phyloP scores from a whole-genome alignment of 1,140 invertebrate genomes.

The Cepaea nemoralis region DNA sequence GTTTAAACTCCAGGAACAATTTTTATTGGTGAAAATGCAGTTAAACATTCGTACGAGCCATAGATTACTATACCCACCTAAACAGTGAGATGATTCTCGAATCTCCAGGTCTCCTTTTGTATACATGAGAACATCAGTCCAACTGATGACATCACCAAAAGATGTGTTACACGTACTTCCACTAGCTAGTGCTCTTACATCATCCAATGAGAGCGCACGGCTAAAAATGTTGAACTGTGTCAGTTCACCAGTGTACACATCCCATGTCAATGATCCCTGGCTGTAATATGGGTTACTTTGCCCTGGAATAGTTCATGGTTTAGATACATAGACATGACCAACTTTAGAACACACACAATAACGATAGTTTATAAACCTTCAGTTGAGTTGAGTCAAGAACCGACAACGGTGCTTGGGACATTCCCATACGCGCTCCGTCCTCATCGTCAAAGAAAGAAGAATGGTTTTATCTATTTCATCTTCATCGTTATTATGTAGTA shows the following conservation, averaged over 20 bases:
- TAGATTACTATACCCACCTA: slow-evolving; percentile 18
- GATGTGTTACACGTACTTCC: slow-evolving; percentile 33
- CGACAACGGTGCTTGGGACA: too few species aligned
- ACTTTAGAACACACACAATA: too few species aligned
- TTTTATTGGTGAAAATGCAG: too few species aligned
- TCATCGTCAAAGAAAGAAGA: too few species aligned
- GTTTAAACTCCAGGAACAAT: too few species aligned
- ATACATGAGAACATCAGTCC: slow-evolving; percentile 36
- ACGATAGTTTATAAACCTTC: too few species aligned
- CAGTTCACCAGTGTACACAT: slow-evolving; percentile 40
- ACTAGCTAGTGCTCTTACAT: slow-evolving; percentile 29
- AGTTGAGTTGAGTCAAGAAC: too few species aligned
- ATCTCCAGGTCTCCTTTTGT: slow-evolving; percentile 23
- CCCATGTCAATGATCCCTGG: background rate
- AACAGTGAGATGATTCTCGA: slow-evolving; percentile 6
- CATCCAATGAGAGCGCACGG: background rate
- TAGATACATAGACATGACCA: too few species aligned
- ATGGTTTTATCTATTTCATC: too few species aligned
- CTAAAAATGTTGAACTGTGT: slow-evolving; percentile 44
- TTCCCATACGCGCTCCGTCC: too few species aligned
- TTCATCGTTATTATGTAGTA: too few species aligned
- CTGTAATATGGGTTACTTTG: slow-evolving; percentile 24
- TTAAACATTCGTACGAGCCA: too few species aligned
- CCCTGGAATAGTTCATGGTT: slow-evolving; percentile 32
- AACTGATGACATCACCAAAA: slow-evolving; percentile 42